Evolutionary conservation across 64 coral and sea anemone genomes (phyloP).

Genomic region (Exaiptasia diaphana): DNA sequence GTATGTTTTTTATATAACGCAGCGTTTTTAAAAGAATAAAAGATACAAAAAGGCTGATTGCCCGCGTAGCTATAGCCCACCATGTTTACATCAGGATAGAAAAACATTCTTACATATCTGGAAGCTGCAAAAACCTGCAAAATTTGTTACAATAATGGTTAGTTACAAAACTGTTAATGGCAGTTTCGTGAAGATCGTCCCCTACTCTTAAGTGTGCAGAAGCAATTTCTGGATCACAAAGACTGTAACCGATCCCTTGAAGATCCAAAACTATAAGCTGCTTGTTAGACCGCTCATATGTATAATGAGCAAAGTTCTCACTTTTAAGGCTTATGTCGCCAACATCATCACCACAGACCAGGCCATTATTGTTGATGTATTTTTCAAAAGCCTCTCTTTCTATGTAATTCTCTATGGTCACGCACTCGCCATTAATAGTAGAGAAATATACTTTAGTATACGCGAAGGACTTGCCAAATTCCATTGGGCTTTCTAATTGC

Average conservation of each 20-base stretch:
- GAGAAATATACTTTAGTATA: slow-evolving; percentile 8
- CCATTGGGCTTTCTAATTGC: background rate
- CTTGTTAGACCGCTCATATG: slow-evolving; percentile 32
- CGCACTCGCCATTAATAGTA: background rate
- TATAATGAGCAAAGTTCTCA: slow-evolving; percentile 44
- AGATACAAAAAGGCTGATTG: too few species aligned
- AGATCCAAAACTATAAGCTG: slow-evolving; percentile 61
- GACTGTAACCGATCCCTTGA: slow-evolving; percentile 35
- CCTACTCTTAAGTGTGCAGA: slow-evolving; percentile 21
- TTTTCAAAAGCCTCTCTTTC: slow-evolving; percentile 47
- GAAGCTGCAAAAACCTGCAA: too few species aligned
- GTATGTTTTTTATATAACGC: too few species aligned
- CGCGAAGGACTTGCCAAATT: background rate
- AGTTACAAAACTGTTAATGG: background rate
- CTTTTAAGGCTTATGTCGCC: slow-evolving; percentile 22
- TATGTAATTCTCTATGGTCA: slow-evolving; percentile 22
- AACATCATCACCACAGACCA: slow-evolving; percentile 7
- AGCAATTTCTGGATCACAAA: slow-evolving; percentile 59
- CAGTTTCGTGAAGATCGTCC: background rate
- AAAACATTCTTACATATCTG: too few species aligned
- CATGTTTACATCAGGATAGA: too few species aligned
- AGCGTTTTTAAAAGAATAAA: too few species aligned
- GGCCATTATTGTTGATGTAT: slow-evolving; percentile 54
- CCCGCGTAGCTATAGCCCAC: too few species aligned
- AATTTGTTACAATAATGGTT: background rate